These are phyloP conservation scores for Lichenostomus cassidix DNA, from an alignment of 2,113 vertebrate species.

Conservation along the genomic window DNA sequence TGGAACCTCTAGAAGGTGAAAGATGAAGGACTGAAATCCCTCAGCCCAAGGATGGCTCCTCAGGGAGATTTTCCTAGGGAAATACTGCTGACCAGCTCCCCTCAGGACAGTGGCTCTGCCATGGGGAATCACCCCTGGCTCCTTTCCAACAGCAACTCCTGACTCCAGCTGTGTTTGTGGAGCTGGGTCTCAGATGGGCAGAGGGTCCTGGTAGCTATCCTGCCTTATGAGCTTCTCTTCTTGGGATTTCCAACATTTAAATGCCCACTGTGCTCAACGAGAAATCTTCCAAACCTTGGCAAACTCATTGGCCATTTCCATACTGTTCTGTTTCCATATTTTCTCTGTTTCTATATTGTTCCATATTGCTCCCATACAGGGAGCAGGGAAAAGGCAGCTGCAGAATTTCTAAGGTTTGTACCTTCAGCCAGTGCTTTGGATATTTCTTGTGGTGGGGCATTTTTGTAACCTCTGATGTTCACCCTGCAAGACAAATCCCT, in stretches of 20 bases:
- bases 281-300: neutral
- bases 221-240: neutral
- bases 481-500: neutral
- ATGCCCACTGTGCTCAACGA: neutral
- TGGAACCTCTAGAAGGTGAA: neutral
- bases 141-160: neutral
- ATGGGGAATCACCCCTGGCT: neutral
- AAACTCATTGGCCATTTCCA: neutral
- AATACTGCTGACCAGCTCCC: neutral
- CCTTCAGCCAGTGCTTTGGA: neutral
- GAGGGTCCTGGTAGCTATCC: neutral
- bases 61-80: neutral
- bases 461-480: neutral
- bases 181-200: neutral
- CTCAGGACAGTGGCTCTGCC: neutral
- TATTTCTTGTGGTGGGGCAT: neutral
- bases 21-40: neutral
- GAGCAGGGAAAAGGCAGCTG: neutral
- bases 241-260: neutral
- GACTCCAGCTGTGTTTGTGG: neutral
- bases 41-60: neutral
- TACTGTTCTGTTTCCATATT: neutral
- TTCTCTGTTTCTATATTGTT: no score
- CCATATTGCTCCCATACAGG: neutral
- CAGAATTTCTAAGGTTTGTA: neutral